phyloP scores from a whole-genome alignment of 2,888 invertebrate species.

The Patella depressa region DNA sequence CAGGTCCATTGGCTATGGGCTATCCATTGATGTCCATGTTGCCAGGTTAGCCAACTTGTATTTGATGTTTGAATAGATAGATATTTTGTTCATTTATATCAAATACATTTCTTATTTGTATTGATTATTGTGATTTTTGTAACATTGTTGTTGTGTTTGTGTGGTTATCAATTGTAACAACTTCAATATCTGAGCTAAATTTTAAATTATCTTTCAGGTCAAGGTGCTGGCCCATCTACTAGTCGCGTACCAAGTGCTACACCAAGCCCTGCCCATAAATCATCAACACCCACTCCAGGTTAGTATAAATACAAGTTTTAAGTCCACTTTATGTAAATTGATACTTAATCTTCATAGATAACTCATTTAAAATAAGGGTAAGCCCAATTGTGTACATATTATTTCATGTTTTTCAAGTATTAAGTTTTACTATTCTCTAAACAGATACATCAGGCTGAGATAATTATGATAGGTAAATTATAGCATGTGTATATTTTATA shows the following conservation, averaged over 20 bases:
- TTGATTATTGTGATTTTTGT: conserved; percentile 21
- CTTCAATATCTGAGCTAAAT: background rate
- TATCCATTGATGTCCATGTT: conserved; percentile 39
- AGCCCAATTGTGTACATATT: too few relatives aligned
- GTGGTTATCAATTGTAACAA: background rate
- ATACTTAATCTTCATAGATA: too few relatives aligned
- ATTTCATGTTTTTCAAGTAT: background rate
- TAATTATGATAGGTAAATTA: too few relatives aligned
- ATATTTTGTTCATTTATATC: conserved; percentile 20
- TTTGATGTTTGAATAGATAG: conserved; percentile 21
- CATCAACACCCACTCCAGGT: conserved; percentile 51
- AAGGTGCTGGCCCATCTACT: too few relatives aligned
- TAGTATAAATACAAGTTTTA: conserved; percentile 13
- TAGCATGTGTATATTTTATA: too few relatives aligned
- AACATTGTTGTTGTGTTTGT: background rate
- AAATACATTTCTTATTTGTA: conserved; percentile 17
- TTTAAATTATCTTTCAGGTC: too few relatives aligned
- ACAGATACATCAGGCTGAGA: too few relatives aligned
- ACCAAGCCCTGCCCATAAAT: conserved; percentile 44
- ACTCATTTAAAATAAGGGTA: too few relatives aligned
- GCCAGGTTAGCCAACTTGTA: conserved; percentile 37
- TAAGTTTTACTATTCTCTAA: background rate
- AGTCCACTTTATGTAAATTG: too few relatives aligned
- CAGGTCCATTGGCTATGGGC: conserved; percentile 37
- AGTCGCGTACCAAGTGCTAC: conserved; percentile 15